Base-by-base conservation (phyloP, 2,888 invertebrate genomes). In the Calameuta idolon region DNA sequence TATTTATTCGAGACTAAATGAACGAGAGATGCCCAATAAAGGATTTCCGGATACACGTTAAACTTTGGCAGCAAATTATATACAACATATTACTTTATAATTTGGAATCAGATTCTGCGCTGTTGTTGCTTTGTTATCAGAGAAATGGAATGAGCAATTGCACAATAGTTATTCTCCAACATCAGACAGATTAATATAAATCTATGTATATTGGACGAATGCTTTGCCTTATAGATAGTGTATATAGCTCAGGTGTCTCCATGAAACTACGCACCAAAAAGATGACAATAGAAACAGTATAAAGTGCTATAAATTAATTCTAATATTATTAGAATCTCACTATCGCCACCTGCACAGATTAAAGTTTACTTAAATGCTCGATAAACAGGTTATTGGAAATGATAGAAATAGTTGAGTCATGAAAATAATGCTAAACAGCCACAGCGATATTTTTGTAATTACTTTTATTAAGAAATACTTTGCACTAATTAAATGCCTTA, bases 401-500 rank as follows among this genome's bases (percentile, higher is more conserved):
- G 9, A 55, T 2, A 55, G 9, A 55, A 23, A 55, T 23, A 55
- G 2, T 23, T 55, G 9, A 55, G 9, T 23, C 23, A 55, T 23
- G 23, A 55, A 55, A 55, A 23, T 55, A 55, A 55, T 55, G 55
- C 23, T 55, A 55, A 55, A 55, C 55, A 34, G 74, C 23, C 23
- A 34, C 74, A 4, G 34, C 37, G 74, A 34, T 76, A 31, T 79
- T 79, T 79, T 79, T 79, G 76, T 76, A 76, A 79, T 79, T 79
- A 79, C 74, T 91, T 87, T 91, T 91, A 91, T 91, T 91, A 91
- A 91, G 91, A 91, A 91, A 91, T 91, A 91, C 90, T 91, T 91
- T 91, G 91, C 91, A 91, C 90, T 91, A 89, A 89, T 88, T 90
- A 90, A 91, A 91, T 91, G 91, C 90, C 91, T 91, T 91, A 91